phyloP scores from a whole-genome alignment of 2,888 invertebrate genomes.

The Ypsolopha scabrella region DNA sequence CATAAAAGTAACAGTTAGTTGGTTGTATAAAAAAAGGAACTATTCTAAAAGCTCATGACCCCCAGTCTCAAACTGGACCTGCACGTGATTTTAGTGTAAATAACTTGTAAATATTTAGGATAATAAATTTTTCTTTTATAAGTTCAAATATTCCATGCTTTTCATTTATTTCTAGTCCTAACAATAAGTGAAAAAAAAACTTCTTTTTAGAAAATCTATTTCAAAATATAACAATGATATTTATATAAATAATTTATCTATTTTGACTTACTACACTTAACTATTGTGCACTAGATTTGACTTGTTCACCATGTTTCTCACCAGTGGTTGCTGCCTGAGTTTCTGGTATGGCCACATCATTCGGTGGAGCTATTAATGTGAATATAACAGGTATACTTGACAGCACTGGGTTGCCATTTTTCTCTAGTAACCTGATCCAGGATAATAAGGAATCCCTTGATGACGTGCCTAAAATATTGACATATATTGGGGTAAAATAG shows the following conservation, averaged over 20 bases:
- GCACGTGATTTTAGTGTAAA: too few species aligned
- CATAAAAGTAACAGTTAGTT: too few species aligned
- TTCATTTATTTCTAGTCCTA: too few species aligned
- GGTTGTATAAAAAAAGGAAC: too few species aligned
- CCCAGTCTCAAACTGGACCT: too few species aligned
- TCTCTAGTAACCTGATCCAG: constrained; percentile 87
- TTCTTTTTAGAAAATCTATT: neutral
- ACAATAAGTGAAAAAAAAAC: neutral
- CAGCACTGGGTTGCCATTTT: constrained; percentile 78
- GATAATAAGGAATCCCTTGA: constrained; percentile 92
- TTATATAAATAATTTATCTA: neutral
- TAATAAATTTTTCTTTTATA: too few species aligned
- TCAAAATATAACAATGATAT: neutral
- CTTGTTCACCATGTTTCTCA: constrained; percentile 18
- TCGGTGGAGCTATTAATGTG: constrained; percentile 76
- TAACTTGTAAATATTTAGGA: too few species aligned
- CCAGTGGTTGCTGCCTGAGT: constrained; percentile 24
- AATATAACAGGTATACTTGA: constrained; percentile 87
- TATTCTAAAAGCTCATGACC: too few species aligned
- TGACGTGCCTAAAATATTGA: constrained; percentile 75
- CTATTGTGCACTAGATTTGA: neutral
- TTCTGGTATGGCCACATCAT: constrained; percentile 43
- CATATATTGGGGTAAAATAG: neutral
- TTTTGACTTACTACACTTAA: neutral
- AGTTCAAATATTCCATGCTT: too few species aligned